A percentile compares a stretch with the other conserved stretches of the same genome.
Conservation (phyloP, 2,797 vertebrate genomes). For the Macropodus opercularis region DNA sequence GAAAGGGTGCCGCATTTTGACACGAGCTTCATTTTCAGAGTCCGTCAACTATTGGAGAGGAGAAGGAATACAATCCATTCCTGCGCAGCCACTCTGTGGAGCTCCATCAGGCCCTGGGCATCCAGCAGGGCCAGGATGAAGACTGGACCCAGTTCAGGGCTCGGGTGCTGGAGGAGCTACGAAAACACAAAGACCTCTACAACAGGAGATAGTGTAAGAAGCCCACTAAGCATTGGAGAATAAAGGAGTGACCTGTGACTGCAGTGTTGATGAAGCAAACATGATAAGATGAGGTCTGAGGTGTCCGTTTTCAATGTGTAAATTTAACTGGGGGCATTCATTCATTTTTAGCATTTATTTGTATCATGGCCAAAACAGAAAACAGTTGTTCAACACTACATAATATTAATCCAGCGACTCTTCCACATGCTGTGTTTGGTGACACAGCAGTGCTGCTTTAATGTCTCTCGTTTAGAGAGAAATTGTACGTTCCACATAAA, state of each 20-base stretch:
- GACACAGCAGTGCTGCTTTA: conserved; percentile 2
- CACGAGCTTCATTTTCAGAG: conserved; percentile 75
- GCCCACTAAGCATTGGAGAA: not conserved
- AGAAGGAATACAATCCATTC: conserved; percentile 95
- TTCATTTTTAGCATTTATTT: conserved; percentile 9
- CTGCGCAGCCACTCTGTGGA: conserved; percentile 87
- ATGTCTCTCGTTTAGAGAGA: not conserved
- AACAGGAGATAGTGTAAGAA: conserved; percentile 82
- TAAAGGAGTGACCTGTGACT: not conserved
- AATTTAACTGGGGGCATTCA: conserved; percentile 38
- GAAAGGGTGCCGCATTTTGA: conserved; percentile 14
- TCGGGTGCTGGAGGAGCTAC: conserved; percentile 88
- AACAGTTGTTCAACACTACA: conserved; percentile 8
- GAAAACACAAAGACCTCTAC: conserved; percentile 88
- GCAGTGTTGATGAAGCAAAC: not conserved
- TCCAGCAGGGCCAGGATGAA: conserved; percentile 81
- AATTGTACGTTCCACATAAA: no score
- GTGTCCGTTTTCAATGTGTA: not conserved
- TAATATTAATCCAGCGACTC: conserved; percentile 1
- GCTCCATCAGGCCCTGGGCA: conserved; percentile 87
- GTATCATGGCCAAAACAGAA: conserved; percentile 20
- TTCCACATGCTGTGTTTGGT: conserved; percentile 17
- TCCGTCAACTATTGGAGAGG: conserved; percentile 92
- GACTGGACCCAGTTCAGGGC: conserved; percentile 86
- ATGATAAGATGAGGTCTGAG: conserved; percentile 1